Evolutionary conservation across 2,797 vertebrate species (phyloP), one percentile per base, ranked within the genome.

Genomic region (Smutsia gigantea): DNA sequence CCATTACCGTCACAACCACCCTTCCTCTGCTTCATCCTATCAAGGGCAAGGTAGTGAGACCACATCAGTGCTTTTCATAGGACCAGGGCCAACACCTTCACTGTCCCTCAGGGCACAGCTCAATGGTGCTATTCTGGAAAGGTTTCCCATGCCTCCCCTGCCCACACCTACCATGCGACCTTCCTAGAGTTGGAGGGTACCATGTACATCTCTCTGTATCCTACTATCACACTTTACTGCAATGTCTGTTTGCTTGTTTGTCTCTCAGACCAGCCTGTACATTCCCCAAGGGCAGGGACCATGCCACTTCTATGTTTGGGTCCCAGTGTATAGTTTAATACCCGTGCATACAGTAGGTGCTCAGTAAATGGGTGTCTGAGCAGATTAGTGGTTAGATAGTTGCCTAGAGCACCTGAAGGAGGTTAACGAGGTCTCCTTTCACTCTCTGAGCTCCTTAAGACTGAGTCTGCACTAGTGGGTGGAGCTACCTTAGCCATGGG

Each of bases 1-100:
- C 25, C 25, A 18, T 34, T 19, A 0, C 51, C 2, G 1, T 57
- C 34, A 37, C 15, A 27, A 6, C 11, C 29, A 13, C 42, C 55
- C 74, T 86, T 61, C 42, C 29, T 8, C 39, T 46, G 88, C 72
- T 61, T 71, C 88, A 53, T 69, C 51, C 49, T 68, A 84, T 17
- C 6, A 84, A 97, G 90, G 63, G 46, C 53, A 81, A 74, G 74
- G 88, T 77, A 79, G 68, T 90, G 25, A 86, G 82, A 85, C 10
- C 15, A 37, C 46, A 68, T 59, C 39, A 84, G 68, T 18, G 5
- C 25, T 63, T 68, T 46, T 71, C 21, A n/a, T 15, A 83, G 39
- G 31, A 69, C 31, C 68, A 77, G 29, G 55, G 61, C 17, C 11
- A 75, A 63, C 53, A 79, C 42, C 61, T 10, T 49, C 0, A 0